Percentiles rank a stretch among this genome's conserved stretches.
These are phyloP conservation scores for Malurus melanocephalus DNA, from an alignment of 2,113 vertebrate species.

Conservation along the genomic window DNA sequence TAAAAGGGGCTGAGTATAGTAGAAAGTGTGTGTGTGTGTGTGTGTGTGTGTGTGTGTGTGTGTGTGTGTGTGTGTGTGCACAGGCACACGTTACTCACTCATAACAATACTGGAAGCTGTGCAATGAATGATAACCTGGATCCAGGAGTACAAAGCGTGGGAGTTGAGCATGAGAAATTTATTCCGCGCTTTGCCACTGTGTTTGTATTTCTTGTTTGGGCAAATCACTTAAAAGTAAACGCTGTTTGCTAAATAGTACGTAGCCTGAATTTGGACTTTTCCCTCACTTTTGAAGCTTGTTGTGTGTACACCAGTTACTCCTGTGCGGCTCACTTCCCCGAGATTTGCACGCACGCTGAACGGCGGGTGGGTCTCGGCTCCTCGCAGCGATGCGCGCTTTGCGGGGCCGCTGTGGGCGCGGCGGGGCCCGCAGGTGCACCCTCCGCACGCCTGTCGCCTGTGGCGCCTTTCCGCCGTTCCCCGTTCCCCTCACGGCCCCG, in stretches of 20 bases:
- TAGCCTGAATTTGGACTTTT: rapidly evolving
- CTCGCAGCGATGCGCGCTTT: rapidly evolving
- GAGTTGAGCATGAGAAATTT: neutral
- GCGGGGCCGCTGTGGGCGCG: no score
- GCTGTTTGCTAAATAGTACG: neutral
- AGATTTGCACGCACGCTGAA: rapidly evolving
- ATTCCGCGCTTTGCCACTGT: neutral
- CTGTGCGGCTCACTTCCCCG: rapidly evolving
- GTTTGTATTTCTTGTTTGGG: neutral
- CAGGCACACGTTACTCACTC: rapidly evolving
- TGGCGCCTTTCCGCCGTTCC: no score
- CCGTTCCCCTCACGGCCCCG: no score
- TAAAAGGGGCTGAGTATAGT: rapidly evolving
- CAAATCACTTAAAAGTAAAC: neutral
- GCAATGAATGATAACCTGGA: rapidly evolving
- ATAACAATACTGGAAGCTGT: neutral
- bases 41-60: neutral
- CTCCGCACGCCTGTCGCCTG: no score
- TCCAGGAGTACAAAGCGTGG: neutral
- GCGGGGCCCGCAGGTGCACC: no score
- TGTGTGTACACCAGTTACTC: rapidly evolving
- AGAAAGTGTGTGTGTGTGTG: neutral
- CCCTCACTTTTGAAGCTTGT: rapidly evolving
- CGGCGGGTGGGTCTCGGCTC: neutral
- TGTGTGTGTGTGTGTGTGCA: neutral